Evolutionary conservation across 2,797 vertebrate species (phyloP), one percentile per base, ranked within the genome.

Genomic region (Cryptoblepharus egeriae): DNA sequence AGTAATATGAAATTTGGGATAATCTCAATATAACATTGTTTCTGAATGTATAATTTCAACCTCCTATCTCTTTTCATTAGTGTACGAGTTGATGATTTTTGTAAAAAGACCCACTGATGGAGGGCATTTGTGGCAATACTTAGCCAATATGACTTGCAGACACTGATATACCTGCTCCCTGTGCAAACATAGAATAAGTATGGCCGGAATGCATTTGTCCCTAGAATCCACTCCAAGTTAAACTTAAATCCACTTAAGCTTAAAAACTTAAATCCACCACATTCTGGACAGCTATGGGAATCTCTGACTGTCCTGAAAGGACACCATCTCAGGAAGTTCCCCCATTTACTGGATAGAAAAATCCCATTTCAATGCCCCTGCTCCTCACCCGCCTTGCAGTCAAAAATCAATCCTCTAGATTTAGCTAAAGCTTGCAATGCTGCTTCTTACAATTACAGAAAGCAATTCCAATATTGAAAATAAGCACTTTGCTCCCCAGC

Each of bases 391-490:
- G 52, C n/a, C 79, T 32, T 30, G 0, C 0, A 0, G 80, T 77
- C 80, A 58, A 73, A 65, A 86, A 90, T 77, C 24, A 0, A 89
- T 77, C 75, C 13, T 73, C 79, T 67, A 81, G 28, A 32, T 87
- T 76, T 26, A 90, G 79, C 77, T 1, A 6, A 58, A 82, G 83
- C 77, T 92, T 82, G 80, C 10, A 3, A 81, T 0, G 2, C 70
- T 4, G 1, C 45, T 52, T 32, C 70, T 37, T 42, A 85, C 32
- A 77, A 81, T 24, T 15, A 90, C 49, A 52, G 74, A 88, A 77
- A 82, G 85, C 18, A 1, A 84, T 87, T 88, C 85, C 39, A 0
- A 16, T 69, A 73, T 80, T 52, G 83, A 89, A 87, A 82, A 89
- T 0, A 0, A 88, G 87, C 88, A 80, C 92, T 84, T 76, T 39